These are phyloP conservation scores for Drosophila anomelani DNA, from an alignment of 2,888 invertebrate species.

Conservation along the genomic window DNA sequence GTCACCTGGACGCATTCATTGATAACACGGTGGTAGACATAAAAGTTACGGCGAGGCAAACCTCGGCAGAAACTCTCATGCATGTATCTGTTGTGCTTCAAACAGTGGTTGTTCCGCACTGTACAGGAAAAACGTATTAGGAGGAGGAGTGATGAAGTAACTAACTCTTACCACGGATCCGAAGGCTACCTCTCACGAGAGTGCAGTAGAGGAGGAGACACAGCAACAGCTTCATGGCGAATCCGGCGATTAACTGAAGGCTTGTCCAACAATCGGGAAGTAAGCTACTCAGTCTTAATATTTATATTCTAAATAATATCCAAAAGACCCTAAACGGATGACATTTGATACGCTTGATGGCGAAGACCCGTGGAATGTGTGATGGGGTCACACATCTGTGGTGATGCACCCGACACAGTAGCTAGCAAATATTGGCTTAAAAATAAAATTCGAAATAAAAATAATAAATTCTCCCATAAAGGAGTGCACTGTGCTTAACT, in stretches of 20 bases:
- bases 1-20: slow-evolving; percentile 44
- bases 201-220: too few relatives aligned
- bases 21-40: slow-evolving; percentile 52
- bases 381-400: neutral
- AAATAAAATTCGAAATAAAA: neutral
- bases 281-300: neutral
- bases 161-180: too few relatives aligned
- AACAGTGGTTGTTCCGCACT: slow-evolving; percentile 10
- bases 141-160: too few relatives aligned
- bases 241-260: neutral
- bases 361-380: neutral
- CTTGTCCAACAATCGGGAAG: neutral
- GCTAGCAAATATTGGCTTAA: neutral
- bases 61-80: slow-evolving; percentile 37
- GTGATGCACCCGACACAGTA: neutral
- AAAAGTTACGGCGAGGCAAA: slow-evolving; percentile 42
- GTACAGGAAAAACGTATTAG: too few relatives aligned
- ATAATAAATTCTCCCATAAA: too few relatives aligned
- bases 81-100: slow-evolving; percentile 44
- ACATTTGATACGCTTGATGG: slow-evolving; percentile 14
- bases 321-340: neutral
- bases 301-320: neutral
- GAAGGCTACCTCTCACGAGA: neutral
- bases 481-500: too few relatives aligned
- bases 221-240: slow-evolving; percentile 5